Base-by-base conservation (phyloP, 2,888 invertebrate genomes). In the Nomada goodeniana region DNA sequence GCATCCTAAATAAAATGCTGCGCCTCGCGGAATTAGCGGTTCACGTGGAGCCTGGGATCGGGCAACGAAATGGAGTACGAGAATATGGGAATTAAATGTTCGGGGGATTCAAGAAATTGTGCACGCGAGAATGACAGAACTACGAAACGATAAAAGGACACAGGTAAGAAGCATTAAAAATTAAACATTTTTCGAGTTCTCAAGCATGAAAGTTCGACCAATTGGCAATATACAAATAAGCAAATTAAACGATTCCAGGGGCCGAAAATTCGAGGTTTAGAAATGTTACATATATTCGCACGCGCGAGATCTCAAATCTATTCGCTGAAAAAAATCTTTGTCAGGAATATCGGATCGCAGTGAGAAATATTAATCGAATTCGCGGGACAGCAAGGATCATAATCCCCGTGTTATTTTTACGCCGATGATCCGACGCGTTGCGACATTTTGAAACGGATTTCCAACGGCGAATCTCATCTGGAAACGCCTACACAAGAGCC, bases 401-500 rank as follows among this genome's bases (percentile, higher is more conserved):
- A 59, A 64, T 50, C 47, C 60, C 57, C 29, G 20, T 65, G 70
- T 76, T 65, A 64, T 47, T 65, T 59, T 52, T 60, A 68, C 68
- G 47, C 18, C 72, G 61, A 73, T 72, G 74, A 77, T 76, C 65
- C 18, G 26, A n/a, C 63, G 44, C 55, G 50, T 61, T 20, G 57
- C 36, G 82, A 69, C 75, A 64, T 75, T 83, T 81, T 23, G 53
- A 67, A 68, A 47, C 64, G 74, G 53, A 67, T 50, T 71, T 63
- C 68, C 76, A 63, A 63, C 75, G 61, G 23, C 55, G 81, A 79
- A 76, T 84, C 76, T 78, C 72, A 69, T 82, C 74, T 60, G 67
- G 74, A 75, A 73, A 76, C 75, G 78, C 74, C 71, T 73, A 72
- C 76, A 63, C 73, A 81, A 60, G 70, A 83, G 57, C 50, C 70